A percentile compares a stretch with the other conserved stretches of the same genome.
phyloP scores from a whole-genome alignment of 2,888 invertebrate genomes.

The Drosophila acutilabella region DNA sequence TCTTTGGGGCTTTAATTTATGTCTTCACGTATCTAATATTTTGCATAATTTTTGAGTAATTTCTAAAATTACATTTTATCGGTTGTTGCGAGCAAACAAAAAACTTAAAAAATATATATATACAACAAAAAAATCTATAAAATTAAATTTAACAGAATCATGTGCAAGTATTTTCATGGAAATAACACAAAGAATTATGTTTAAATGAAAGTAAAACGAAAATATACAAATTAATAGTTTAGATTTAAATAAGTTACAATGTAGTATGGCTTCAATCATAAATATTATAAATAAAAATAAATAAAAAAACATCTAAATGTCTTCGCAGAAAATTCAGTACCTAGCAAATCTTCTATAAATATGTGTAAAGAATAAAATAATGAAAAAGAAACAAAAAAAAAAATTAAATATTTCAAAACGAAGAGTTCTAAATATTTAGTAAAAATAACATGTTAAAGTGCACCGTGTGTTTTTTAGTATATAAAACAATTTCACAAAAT shows the following conservation, averaged over 20 bases:
- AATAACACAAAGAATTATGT: conserved; percentile 70
- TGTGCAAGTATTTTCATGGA: conserved; percentile 79
- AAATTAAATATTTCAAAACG: conserved; percentile 16
- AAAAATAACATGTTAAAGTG: conserved; percentile 33
- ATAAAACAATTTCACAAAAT: conserved; percentile 39
- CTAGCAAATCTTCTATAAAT: conserved; percentile 58
- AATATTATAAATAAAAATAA: not conserved
- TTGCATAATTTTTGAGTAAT: conserved; percentile 58
- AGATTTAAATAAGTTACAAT: conserved; percentile 45
- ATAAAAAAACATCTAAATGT: conserved; percentile 54
- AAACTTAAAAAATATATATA: too few species aligned
- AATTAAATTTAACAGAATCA: conserved; percentile 44
- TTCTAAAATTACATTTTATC: conserved; percentile 63
- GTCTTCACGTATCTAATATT: conserved; percentile 51
- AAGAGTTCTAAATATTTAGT: conserved; percentile 41
- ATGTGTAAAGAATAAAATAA: conserved; percentile 36
- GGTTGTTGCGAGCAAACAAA: conserved; percentile 16
- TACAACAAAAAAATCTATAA: conserved; percentile 27
- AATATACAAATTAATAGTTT: conserved; percentile 32
- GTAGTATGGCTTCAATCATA: conserved; percentile 39
- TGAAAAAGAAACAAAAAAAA: conserved; percentile 6
- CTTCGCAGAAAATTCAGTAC: conserved; percentile 65
- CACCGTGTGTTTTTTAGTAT: conserved; percentile 44
- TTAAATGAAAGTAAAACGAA: conserved; percentile 32
- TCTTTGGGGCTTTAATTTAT: conserved; percentile 60